Conservation (phyloP, 2,113 vertebrate species). For the Esox niger region DNA sequence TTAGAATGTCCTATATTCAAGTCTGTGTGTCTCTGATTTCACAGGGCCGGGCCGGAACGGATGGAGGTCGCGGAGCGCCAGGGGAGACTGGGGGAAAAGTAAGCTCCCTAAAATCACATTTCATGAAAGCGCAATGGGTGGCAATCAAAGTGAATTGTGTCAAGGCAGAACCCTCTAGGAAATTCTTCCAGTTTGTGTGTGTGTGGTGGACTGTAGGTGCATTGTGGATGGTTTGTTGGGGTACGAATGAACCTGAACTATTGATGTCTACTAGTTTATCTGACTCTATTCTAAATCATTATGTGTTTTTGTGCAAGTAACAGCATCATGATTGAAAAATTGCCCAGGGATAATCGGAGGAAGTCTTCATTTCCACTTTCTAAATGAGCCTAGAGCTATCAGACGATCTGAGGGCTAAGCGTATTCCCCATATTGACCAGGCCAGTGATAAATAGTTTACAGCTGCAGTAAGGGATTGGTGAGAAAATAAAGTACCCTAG, state of each 20-base stretch:
- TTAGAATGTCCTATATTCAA: background rate
- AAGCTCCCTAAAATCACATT: constrained; percentile 1
- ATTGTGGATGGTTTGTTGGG: too few relatives aligned
- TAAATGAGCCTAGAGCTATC: constrained; percentile 36
- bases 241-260: background rate
- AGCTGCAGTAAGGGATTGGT: constrained; percentile 60
- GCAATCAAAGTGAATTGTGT: background rate
- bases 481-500: constrained; percentile 58
- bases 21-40: constrained; percentile 30
- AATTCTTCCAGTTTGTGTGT: background rate
- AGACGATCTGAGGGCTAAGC: constrained; percentile 26
- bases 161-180: background rate
- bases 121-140: too few relatives aligned
- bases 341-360: background rate
- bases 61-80: constrained; percentile 85
- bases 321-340: background rate
- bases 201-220: background rate
- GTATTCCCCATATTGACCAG: constrained; percentile 54
- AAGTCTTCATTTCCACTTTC: constrained; percentile 29
- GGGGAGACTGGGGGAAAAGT: constrained; percentile 89
- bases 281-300: background rate
- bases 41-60: constrained; percentile 80
- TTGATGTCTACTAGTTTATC: background rate
- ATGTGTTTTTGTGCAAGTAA: background rate
- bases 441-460: constrained; percentile 50